A percentile compares a stretch with the other conserved stretches of the same genome.
These are phyloP conservation scores for Dendrophyllia cribrosa DNA, from an alignment of 64 coral and sea anemone species.

Conservation along the genomic window DNA sequence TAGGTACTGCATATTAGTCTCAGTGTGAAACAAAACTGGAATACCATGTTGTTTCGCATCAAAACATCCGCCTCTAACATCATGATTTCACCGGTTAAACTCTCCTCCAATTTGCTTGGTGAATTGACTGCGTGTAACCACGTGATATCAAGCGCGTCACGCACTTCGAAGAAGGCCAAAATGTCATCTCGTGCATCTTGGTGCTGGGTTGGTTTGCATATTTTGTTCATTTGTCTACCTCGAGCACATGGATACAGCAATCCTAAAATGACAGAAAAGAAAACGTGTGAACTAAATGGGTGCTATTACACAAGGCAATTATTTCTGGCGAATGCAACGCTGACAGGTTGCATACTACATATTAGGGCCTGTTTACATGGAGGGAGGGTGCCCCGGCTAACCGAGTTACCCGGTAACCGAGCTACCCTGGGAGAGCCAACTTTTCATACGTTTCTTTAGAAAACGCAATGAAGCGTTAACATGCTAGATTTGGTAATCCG, in stretches of 20 bases:
- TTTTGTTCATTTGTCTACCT: background rate
- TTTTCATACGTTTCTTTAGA: too few species aligned
- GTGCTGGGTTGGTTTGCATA: background rate
- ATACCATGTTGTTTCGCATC: conserved; percentile 50
- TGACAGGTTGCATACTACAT: too few species aligned
- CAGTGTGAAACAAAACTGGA: too few species aligned
- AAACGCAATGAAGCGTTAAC: too few species aligned
- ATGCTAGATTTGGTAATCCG: too few species aligned
- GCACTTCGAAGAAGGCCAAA: background rate
- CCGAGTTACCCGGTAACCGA: too few species aligned
- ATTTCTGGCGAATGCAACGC: too few species aligned
- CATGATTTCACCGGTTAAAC: conserved; percentile 39
- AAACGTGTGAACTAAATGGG: background rate
- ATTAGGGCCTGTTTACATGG: too few species aligned
- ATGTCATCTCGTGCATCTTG: conserved; percentile 2
- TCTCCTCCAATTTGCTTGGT: conserved; percentile 42
- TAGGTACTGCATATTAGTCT: too few species aligned
- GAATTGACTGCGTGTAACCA: conserved; percentile 85
- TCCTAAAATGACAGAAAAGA: background rate
- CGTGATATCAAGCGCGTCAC: conserved; percentile 47
- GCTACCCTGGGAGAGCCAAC: too few species aligned
- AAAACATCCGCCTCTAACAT: conserved; percentile 91
- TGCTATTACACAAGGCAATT: too few species aligned
- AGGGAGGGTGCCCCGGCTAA: too few species aligned
- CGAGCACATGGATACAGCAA: background rate